Base-by-base conservation (phyloP, 2,797 vertebrate species). In the Loriculus beryllinus region DNA sequence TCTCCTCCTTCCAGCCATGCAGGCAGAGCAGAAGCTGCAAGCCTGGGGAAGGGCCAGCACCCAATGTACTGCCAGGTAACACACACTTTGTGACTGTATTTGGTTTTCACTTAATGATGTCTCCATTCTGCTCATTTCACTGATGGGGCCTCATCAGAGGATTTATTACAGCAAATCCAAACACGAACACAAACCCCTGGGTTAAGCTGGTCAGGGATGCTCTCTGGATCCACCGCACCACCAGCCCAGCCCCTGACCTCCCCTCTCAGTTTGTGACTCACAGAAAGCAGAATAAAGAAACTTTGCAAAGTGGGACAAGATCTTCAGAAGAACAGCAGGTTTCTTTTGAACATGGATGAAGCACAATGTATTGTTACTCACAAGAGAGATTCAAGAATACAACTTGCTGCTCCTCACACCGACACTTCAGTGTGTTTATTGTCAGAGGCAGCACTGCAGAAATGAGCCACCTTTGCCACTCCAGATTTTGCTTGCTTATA, bases 391-490 rank as follows among this genome's bases (percentile, higher is more conserved):
- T 29, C 51, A 35, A 16, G 62, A 76, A 33, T 7, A 56, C 91
- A 88, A n/a, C 78, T 59, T 15, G 29, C 78, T 79, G 83, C 86
- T 86, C 86, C 79, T 56, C 21, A 10, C 82, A 5, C 29, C 1
- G 14, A 67, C 37, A 18, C 72, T 90, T 51, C 33, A 16, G 18
- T 0, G 6, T 81, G 68, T 47, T 75, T 79, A 31, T 49, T 21
- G 13, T 48, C 69, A 81, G 25, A 67, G 68, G 92, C 79, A 68
- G 92, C 86, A 82, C 92, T 91, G 80, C 75, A 82, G 75, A 21
- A 62, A 54, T 7, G 54, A 96, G 77, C 69, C 17, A 51, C 80
- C 80, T 80, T 82, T 94, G 82, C 65, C 88, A 35, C 60, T 63
- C 70, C 80, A 54, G 3, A 54, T 79, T 43, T 29, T 65, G 33